Conservation (phyloP, 2,888 invertebrate species). For the Leptinotarsa juncta region DNA sequence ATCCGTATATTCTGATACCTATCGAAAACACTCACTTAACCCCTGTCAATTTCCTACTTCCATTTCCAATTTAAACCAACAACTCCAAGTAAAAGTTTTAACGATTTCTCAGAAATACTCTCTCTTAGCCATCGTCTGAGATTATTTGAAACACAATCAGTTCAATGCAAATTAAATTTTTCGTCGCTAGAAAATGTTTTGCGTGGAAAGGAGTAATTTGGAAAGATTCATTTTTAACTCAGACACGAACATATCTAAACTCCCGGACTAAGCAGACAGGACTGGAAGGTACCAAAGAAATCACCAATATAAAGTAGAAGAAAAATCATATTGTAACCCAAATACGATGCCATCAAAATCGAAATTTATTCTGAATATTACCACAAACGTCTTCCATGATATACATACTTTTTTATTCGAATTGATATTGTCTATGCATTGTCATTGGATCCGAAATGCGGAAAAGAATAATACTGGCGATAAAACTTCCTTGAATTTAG, state of each 20-base stretch:
- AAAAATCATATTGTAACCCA: slow-evolving; percentile 26
- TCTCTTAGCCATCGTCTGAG: no score
- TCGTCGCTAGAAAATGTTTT: slow-evolving; percentile 25
- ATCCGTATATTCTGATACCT: no score
- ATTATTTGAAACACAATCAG: background rate
- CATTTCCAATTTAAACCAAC: no score
- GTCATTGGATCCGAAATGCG: background rate
- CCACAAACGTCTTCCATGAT: background rate
- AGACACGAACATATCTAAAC: slow-evolving; percentile 40
- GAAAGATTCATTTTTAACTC: slow-evolving; percentile 45
- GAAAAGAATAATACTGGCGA: background rate
- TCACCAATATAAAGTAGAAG: slow-evolving; percentile 20
- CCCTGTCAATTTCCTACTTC: no score
- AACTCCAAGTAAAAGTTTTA: no score
- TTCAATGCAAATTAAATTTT: background rate
- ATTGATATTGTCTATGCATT: background rate
- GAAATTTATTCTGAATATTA: slow-evolving; percentile 22
- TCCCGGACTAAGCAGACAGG: slow-evolving; percentile 35
- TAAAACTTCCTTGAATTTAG: background rate
- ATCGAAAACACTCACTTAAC: no score
- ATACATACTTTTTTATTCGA: background rate
- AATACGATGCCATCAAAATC: slow-evolving; percentile 18
- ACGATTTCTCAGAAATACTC: no score
- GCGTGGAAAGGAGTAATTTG: slow-evolving; percentile 45
- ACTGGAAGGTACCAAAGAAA: slow-evolving; percentile 37